Conservation (phyloP, 2,888 invertebrate species). For the Syrista parreyssii region DNA sequence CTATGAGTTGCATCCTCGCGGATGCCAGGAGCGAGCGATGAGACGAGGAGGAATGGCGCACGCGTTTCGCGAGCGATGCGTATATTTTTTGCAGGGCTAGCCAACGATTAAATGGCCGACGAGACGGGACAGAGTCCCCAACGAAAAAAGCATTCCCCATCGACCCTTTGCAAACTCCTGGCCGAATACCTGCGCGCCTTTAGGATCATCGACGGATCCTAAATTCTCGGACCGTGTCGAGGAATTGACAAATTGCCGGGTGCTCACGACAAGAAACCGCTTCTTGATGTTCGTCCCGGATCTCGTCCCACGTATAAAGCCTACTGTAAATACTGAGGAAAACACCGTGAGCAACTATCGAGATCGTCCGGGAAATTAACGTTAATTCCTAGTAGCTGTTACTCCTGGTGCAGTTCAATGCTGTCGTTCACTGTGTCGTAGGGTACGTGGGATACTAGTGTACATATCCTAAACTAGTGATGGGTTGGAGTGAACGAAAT, state of each 20-base stretch:
- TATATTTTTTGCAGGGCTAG: background rate
- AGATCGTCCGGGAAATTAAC: conserved; percentile 20
- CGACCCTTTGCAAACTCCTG: conserved; percentile 7
- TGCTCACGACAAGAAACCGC: conserved; percentile 6
- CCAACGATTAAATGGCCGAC: conserved; percentile 13
- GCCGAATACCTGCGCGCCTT: background rate
- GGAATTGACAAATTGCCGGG: conserved; percentile 17
- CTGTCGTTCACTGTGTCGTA: conserved; percentile 32
- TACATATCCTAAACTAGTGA: conserved; percentile 29
- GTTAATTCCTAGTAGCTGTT: conserved; percentile 24
- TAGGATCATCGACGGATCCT: background rate
- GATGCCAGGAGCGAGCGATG: background rate
- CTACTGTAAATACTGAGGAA: background rate
- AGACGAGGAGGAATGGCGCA: conserved; percentile 7
- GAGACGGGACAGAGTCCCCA: conserved; percentile 13
- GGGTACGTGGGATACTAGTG: conserved; percentile 32
- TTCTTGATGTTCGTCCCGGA: conserved; percentile 12
- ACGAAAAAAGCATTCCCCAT: conserved; percentile 11
- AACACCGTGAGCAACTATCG: background rate
- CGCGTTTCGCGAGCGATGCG: conserved; percentile 6
- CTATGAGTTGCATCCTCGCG: background rate
- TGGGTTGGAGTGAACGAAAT: conserved; percentile 21
- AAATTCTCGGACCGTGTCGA: background rate
- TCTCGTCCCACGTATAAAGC: conserved; percentile 12
- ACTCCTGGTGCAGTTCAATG: conserved; percentile 26